Evolutionary conservation across 2,888 invertebrate genomes (phyloP).

Genomic region (Lycaena phlaeas): DNA sequence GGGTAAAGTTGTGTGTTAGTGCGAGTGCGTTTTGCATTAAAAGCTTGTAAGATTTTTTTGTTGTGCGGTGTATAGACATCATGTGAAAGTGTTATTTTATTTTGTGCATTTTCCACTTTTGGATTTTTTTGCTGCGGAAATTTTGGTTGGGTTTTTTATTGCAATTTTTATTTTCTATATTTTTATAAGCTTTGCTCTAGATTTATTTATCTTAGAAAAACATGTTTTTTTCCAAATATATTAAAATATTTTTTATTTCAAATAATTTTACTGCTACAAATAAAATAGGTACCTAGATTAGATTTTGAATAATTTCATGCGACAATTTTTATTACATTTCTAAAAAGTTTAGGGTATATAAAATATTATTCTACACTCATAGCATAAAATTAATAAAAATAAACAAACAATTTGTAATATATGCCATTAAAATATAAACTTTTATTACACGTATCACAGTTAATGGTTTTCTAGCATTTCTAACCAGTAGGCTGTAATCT

Average conservation of each 20-base stretch:
- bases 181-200: slow-evolving; percentile 7
- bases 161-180: slow-evolving; percentile 27
- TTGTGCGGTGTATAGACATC: slow-evolving; percentile 59
- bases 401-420: no score
- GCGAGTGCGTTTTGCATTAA: slow-evolving; percentile 49
- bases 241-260: neutral
- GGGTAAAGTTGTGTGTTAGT: slow-evolving; percentile 68
- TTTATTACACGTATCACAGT: neutral
- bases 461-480: slow-evolving; percentile 4
- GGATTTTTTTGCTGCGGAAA: slow-evolving; percentile 66
- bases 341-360: no score
- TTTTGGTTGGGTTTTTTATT: slow-evolving; percentile 60
- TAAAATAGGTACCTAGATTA: no score
- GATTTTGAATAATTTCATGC: no score
- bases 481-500: slow-evolving; percentile 2
- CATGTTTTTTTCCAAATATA: neutral
- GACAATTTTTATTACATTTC: no score
- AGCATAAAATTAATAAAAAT: no score
- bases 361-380: no score
- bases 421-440: no score
- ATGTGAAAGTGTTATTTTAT: slow-evolving; percentile 55
- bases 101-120: slow-evolving; percentile 67
- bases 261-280: neutral
- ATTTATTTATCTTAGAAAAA: neutral
- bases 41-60: slow-evolving; percentile 52